Conservation (phyloP, 2,888 invertebrate genomes). For the Drosophila anomalata region DNA sequence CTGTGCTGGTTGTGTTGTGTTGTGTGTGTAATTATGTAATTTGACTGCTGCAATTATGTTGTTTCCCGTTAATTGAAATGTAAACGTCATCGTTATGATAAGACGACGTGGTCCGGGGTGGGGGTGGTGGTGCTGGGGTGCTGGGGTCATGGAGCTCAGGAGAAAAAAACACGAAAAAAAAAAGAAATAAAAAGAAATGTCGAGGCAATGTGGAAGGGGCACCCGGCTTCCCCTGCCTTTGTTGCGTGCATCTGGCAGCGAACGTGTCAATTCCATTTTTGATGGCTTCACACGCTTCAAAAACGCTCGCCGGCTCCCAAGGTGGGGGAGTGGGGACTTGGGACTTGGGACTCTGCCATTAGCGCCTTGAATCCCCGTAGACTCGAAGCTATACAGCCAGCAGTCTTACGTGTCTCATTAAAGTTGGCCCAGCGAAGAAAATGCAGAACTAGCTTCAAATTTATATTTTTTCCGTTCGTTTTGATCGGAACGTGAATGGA, state of each 20-base stretch:
- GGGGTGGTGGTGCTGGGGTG: not conserved
- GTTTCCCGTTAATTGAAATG: conserved; percentile 79
- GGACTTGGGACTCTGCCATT: not conserved
- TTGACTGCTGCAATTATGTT: conserved; percentile 80
- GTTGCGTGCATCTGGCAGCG: conserved; percentile 38
- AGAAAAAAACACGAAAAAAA: conserved; percentile 1
- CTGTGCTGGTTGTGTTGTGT: conserved; percentile 42
- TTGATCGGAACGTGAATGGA: not conserved
- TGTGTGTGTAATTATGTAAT: conserved; percentile 78
- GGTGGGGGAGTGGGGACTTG: too few relatives aligned
- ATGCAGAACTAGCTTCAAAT: not conserved
- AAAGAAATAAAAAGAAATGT: not conserved
- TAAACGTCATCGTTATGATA: conserved; percentile 80
- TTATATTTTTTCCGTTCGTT: not conserved
- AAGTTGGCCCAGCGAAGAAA: not conserved
- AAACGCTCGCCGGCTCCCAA: conserved; percentile 13
- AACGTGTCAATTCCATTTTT: conserved; percentile 52
- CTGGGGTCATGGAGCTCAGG: conserved; percentile 19
- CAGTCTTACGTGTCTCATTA: not conserved
- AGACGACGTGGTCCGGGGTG: conserved; percentile 47
- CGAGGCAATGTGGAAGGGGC: not conserved
- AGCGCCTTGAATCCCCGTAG: too few relatives aligned
- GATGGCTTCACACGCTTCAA: conserved; percentile 47
- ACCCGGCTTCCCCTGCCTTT: not conserved
- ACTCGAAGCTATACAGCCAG: too few relatives aligned